phyloP scores from a whole-genome alignment of 2,888 invertebrate species.

The Cetonia aurata region DNA sequence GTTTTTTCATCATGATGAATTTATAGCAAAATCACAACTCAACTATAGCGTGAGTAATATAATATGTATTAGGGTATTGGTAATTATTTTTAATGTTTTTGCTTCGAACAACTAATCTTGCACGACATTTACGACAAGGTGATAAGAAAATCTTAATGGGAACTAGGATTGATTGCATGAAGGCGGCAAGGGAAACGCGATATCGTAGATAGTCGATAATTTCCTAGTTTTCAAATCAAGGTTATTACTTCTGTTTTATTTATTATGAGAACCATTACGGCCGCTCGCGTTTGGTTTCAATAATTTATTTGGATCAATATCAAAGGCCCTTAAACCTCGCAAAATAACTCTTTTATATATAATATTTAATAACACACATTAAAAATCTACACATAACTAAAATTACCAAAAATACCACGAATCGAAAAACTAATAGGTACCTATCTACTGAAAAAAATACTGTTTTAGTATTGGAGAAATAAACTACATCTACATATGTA shows the following conservation, averaged over 20 bases:
- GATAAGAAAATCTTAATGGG: slow-evolving; percentile 22
- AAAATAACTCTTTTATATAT: not conserved
- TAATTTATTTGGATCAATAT: slow-evolving; percentile 36
- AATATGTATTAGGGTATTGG: not conserved
- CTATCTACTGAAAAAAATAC: no score
- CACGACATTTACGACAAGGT: not conserved
- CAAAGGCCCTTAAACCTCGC: not conserved
- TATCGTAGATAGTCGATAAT: slow-evolving; percentile 28
- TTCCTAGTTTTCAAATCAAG: slow-evolving; percentile 47
- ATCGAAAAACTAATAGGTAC: no score
- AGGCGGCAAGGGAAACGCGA: slow-evolving; percentile 21
- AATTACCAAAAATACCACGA: no score
- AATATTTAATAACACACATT: no score
- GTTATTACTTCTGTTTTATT: slow-evolving; percentile 52
- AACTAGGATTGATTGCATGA: slow-evolving; percentile 19
- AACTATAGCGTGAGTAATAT: not conserved
- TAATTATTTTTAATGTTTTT: no score
- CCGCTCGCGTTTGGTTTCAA: slow-evolving; percentile 4
- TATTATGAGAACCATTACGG: slow-evolving; percentile 52
- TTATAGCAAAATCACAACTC: not conserved
- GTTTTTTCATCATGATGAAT: slow-evolving; percentile 25
- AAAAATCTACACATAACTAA: no score
- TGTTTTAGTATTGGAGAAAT: no score
- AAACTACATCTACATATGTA: no score
- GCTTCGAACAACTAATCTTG: not conserved